A percentile compares a stretch with the other conserved stretches of the same genome.
phyloP scores from a whole-genome alignment of 2,888 invertebrate species.

The Ptilodon capucinus region DNA sequence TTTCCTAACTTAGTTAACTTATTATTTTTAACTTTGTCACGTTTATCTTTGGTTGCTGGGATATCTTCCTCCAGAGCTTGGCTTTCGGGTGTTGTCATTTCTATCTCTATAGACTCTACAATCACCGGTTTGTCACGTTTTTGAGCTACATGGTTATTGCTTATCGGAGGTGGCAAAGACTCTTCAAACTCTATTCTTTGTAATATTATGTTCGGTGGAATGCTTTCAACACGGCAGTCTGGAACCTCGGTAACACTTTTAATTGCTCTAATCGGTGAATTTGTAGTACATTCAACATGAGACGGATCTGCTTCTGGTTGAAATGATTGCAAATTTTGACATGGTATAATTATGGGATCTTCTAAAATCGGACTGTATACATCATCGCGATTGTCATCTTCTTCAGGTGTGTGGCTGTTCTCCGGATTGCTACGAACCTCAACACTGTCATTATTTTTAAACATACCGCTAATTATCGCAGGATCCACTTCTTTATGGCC shows the following conservation, averaged over 20 bases:
- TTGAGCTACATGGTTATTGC: background rate
- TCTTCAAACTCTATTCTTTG: conserved; percentile 1
- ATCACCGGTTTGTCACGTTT: background rate
- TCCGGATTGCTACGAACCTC: background rate
- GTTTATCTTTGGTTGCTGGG: conserved; percentile 1
- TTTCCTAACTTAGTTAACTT: conserved; percentile 56
- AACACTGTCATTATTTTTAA: background rate
- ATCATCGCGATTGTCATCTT: background rate
- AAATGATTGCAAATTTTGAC: background rate
- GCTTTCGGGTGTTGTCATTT: background rate
- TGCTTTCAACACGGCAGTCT: background rate
- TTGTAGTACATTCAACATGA: background rate
- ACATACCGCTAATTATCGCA: background rate
- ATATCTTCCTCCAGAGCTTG: background rate
- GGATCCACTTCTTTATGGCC: background rate
- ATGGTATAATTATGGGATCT: conserved; percentile 2
- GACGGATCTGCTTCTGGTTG: background rate
- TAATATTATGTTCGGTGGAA: background rate
- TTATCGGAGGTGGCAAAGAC: background rate
- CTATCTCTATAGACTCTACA: background rate
- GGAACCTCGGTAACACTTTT: background rate
- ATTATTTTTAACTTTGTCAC: conserved; percentile 27
- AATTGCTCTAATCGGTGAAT: background rate
- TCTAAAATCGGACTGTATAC: background rate
- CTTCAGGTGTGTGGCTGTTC: background rate